Evolutionary conservation across 2,797 vertebrate genomes (phyloP).

Genomic region (Artibeus jamaicensis): DNA sequence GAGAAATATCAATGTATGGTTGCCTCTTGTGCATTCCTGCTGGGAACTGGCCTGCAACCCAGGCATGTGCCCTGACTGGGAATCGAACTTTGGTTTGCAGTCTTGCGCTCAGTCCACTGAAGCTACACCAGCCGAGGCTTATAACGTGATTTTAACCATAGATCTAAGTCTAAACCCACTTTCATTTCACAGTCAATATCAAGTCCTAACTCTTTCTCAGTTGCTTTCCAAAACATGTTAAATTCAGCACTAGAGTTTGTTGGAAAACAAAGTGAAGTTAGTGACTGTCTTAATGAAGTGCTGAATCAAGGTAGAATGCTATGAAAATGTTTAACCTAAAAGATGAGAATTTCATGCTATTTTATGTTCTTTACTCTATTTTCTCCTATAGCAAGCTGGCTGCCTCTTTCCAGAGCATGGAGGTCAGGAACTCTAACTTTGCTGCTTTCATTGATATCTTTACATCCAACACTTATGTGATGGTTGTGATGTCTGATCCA

Average conservation of each 20-base stretch:
- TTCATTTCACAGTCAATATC: conserved; percentile 3
- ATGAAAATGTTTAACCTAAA: conserved; percentile 37
- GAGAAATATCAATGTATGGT: too few relatives aligned
- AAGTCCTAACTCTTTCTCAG: neutral
- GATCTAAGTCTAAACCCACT: neutral
- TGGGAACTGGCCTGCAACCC: too few relatives aligned
- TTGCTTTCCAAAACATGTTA: conserved; percentile 1
- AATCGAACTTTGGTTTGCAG: too few relatives aligned
- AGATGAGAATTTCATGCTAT: neutral
- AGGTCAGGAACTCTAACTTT: conserved; percentile 99
- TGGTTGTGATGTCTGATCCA: conserved; percentile 99
- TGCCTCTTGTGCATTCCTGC: too few relatives aligned
- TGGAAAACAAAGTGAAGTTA: conserved; percentile 13
- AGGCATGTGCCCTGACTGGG: too few relatives aligned
- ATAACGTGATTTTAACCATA: conserved; percentile 11
- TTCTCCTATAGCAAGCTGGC: conserved; percentile 91
- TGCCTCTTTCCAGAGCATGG: conserved; percentile 99
- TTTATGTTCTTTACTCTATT: conserved; percentile 11
- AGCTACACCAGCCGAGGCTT: too few relatives aligned
- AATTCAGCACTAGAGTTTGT: conserved; percentile 19
- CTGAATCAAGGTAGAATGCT: neutral
- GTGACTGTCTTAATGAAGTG: neutral
- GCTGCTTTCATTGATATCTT: conserved; percentile 99
- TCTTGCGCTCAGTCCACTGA: too few relatives aligned
- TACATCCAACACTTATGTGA: conserved; percentile 99